Evolutionary conservation across 2,113 vertebrate genomes (phyloP), one percentile per base, ranked within the genome.

Genomic region (Agapornis roseicollis): DNA sequence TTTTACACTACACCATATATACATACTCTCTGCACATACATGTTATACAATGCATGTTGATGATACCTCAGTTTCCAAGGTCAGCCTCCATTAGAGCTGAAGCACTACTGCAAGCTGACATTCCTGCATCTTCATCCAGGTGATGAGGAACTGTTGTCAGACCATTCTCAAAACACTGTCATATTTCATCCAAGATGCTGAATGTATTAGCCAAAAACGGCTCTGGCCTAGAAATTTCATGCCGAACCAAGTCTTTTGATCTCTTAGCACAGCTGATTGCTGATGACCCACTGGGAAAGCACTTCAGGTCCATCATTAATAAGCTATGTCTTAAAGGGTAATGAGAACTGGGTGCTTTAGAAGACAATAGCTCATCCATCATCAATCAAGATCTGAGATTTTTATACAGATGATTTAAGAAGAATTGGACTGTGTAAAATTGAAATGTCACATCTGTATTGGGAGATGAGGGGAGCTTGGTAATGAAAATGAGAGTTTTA

Each of bases 361-460:
- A 92, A 98, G 97, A 98, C 98, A 98, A 97, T 92, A 97, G 97
- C 96, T 98, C 97, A 98, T 97, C 97, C 97, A 97, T 98, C 97
- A 98, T 98, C 97, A 98, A 96, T 98, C 98, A 98, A 98, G 95
- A 97, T 95, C 96, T 97, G 96, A 98, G 97, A 95, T 97, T 98
- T 97, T 98, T 98, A 97, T 97, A 98, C 98, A 98, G 98, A 97
- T 98, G 98, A 98, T 98, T 98, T 98, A 97, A 97, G 95, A 95
- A 97, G 94, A 98, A 97, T 96, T 97, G 96, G 97, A 97, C 97
- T 98, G 97, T 97, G 96, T 92, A 97, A 97, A 98, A 98, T 96
- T 98, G 96, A 98, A 98, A 98, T 98, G 98, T 98, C 98, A 98
- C 97, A 97, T 98, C 98, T 98, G 96, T 98, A 96, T 95, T 97